phyloP scores from a whole-genome alignment of 2,113 vertebrate species.

The Cathartes aura region DNA sequence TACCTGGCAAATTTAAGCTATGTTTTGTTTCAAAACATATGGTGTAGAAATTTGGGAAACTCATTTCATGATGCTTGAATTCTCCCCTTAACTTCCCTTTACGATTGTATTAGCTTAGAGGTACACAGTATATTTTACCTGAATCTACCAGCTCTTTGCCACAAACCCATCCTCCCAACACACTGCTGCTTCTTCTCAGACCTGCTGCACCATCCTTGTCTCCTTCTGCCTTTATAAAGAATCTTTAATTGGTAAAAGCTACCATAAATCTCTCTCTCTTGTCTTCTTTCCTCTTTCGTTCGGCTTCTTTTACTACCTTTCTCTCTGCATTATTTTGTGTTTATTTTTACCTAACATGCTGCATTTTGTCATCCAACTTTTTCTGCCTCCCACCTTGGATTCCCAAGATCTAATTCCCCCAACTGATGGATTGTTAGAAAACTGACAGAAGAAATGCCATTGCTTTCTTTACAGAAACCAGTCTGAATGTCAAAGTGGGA shows the following conservation, averaged over 20 bases:
- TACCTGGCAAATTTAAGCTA: conserved; percentile 8
- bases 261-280: neutral
- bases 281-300: neutral
- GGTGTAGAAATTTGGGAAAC: neutral
- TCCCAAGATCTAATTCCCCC: neutral
- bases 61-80: neutral
- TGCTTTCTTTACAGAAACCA: neutral
- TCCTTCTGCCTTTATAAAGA: neutral
- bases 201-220: neutral
- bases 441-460: neutral
- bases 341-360: neutral
- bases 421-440: neutral
- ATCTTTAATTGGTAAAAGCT: neutral
- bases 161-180: neutral
- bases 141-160: neutral
- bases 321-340: neutral
- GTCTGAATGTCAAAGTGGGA: neutral
- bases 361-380: neutral
- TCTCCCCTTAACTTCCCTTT: neutral
- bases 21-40: conserved; percentile 20
- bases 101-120: neutral
- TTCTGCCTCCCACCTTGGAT: neutral
- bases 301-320: neutral
- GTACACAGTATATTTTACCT: neutral
- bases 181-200: neutral